A percentile compares a stretch with the other conserved stretches of the same genome.
phyloP scores from a whole-genome alignment of 2,888 invertebrate genomes.

The Emmelina monodactyla region DNA sequence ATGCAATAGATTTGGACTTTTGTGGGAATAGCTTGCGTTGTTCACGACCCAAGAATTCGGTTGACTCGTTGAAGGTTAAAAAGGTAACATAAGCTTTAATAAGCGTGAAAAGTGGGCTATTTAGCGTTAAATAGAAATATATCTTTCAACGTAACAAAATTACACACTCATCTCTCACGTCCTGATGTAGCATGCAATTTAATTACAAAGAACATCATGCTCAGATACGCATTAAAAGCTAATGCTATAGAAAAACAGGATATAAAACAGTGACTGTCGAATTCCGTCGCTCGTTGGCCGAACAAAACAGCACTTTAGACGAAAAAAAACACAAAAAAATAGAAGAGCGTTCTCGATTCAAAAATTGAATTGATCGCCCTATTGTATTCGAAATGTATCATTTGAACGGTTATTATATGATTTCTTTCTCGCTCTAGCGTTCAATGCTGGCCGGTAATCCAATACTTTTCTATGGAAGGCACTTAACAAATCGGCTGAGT shows the following conservation, averaged over 20 bases:
- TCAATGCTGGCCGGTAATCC: conserved; percentile 60
- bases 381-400: conserved; percentile 68
- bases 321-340: conserved; percentile 48
- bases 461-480: conserved; percentile 66
- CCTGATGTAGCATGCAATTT: too few species aligned
- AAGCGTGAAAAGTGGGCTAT: too few species aligned
- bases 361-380: conserved; percentile 67
- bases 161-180: too few species aligned
- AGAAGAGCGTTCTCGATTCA: conserved; percentile 66
- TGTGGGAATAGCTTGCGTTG: not conserved
- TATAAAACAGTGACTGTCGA: conserved; percentile 65
- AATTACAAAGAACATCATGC: conserved; percentile 23
- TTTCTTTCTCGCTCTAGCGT: conserved; percentile 42
- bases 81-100: too few species aligned
- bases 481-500: conserved; percentile 45
- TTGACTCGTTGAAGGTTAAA: too few species aligned
- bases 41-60: conserved; percentile 2
- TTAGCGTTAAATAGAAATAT: too few species aligned
- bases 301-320: conserved; percentile 67
- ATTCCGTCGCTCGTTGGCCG: conserved; percentile 59
- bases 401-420: conserved; percentile 64
- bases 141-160: too few species aligned
- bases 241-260: conserved; percentile 44
- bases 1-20: not conserved
- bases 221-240: conserved; percentile 26